These are phyloP conservation scores for Spodoptera litura DNA, from an alignment of 1,140 invertebrate genomes.

Conservation along the genomic window DNA sequence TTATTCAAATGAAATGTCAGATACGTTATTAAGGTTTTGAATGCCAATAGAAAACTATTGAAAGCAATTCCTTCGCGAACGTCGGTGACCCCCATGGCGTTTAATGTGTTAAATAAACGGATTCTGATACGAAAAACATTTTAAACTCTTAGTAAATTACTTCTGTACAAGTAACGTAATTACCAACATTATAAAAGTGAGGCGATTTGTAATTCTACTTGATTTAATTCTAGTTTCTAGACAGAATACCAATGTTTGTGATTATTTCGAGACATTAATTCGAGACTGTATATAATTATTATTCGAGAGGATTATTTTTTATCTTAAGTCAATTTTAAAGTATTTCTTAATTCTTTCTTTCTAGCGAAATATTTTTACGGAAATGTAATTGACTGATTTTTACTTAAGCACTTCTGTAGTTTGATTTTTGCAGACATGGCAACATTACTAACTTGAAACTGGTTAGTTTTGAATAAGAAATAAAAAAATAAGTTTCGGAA, in stretches of 20 bases:
- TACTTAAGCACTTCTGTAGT: conserved; percentile 28
- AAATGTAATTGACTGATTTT: conserved; percentile 42
- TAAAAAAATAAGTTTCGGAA: no score
- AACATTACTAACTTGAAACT: neutral
- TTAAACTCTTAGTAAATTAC: no score
- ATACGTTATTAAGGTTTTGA: no score
- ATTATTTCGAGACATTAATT: conserved; percentile 56
- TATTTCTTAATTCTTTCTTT: conserved; percentile 32
- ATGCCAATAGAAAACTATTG: no score
- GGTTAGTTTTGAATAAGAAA: no score
- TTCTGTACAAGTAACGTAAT: neutral
- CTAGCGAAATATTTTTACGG: conserved; percentile 29
- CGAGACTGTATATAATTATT: conserved; percentile 64
- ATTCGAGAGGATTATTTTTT: conserved; percentile 41
- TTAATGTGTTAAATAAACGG: no score
- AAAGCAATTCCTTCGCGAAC: no score
- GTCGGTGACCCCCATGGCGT: no score
- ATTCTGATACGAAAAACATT: no score
- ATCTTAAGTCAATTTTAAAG: conserved; percentile 37
- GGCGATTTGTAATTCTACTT: conserved; percentile 15
- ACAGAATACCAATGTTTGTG: conserved; percentile 43
- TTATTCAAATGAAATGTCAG: no score
- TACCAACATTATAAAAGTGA: neutral
- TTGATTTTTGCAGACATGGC: conserved; percentile 29
- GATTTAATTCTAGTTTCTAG: conserved; percentile 25